Evolutionary conservation across 53 echinoderm and acorn worm genomes (phyloP).

Genomic region (Henricia sp.): DNA sequence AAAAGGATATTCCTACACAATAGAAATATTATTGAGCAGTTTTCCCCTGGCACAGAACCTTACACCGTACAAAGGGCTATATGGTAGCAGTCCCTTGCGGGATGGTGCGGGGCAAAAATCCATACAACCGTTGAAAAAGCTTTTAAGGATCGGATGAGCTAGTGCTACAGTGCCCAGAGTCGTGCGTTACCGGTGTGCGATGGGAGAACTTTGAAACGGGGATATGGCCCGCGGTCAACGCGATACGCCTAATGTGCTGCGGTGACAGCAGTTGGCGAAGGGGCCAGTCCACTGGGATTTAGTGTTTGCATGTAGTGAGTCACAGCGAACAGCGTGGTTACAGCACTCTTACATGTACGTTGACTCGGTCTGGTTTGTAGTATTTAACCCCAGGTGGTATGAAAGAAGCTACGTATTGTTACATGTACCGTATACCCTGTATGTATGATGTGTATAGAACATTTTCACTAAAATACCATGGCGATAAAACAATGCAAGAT

Average conservation of each 20-base stretch:
- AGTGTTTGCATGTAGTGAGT: neutral
- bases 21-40: constrained; percentile 35
- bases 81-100: constrained; percentile 42
- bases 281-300: neutral
- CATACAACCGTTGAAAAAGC: constrained; percentile 56
- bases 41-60: neutral
- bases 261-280: too few species aligned
- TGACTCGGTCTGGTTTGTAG: too few species aligned
- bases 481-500: too few species aligned
- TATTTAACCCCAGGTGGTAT: too few species aligned
- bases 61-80: constrained; percentile 34
- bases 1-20: constrained; percentile 4
- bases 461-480: too few species aligned
- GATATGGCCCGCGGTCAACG: too few species aligned
- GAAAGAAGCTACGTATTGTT: too few species aligned
- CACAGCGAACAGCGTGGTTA: too few species aligned
- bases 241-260: too few species aligned
- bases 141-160: constrained; percentile 61
- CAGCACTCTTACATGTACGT: too few species aligned
- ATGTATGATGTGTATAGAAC: too few species aligned
- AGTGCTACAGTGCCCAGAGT: constrained; percentile 21
- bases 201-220: neutral
- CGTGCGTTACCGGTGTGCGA: constrained; percentile 1
- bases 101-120: constrained; percentile 35
- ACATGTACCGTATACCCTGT: too few species aligned